Percentiles rank a stretch among this genome's conserved stretches.
phyloP scores from a whole-genome alignment of 2,797 vertebrate species.

The Iguana delicatissima region DNA sequence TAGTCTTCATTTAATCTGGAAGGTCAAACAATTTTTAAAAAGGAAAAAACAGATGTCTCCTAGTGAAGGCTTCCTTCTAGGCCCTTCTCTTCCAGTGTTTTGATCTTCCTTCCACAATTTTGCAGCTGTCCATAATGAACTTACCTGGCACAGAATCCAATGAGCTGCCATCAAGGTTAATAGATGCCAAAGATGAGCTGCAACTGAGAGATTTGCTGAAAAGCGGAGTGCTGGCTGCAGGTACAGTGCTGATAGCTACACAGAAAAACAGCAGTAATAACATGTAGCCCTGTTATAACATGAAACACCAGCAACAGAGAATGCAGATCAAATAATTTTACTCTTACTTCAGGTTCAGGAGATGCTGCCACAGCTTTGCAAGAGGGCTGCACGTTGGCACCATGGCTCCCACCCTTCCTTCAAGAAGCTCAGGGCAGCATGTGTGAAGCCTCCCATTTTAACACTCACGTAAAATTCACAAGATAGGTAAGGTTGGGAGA shows the following conservation, averaged over 20 bases:
- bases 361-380: background rate
- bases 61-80: too few relatives aligned
- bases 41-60: background rate
- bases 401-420: background rate
- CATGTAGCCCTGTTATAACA: background rate
- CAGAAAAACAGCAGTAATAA: background rate
- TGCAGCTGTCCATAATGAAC: fast-evolving
- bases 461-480: background rate
- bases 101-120: background rate
- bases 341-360: background rate
- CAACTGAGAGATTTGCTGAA: slow-evolving; percentile 89
- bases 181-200: slow-evolving; percentile 80
- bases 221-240: slow-evolving; percentile 86
- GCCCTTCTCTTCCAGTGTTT: background rate
- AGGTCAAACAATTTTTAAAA: background rate
- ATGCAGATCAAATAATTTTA: background rate
- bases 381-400: background rate
- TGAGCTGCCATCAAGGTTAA: slow-evolving; percentile 82
- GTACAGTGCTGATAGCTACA: slow-evolving; percentile 86
- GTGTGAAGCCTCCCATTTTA: too few relatives aligned
- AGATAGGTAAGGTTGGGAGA: background rate
- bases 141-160: slow-evolving; percentile 90
- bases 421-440: background rate
- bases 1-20: background rate
- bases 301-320: background rate